Conservation (phyloP, 2,113 vertebrate species). For the Protomyctophum bolini region DNA sequence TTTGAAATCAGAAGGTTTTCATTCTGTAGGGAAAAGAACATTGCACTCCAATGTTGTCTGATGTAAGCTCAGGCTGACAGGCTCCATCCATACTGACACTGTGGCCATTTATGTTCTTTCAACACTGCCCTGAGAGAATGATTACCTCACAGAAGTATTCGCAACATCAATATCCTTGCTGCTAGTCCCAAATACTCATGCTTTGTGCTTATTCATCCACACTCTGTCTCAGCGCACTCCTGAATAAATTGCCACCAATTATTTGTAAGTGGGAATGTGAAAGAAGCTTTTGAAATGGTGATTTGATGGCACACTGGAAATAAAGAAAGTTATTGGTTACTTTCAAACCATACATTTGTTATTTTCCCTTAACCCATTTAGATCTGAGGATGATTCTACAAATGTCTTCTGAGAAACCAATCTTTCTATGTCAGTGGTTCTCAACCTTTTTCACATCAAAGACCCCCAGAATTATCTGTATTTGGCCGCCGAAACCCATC, state of each 20-base stretch:
- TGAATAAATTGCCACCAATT: conserved; percentile 21
- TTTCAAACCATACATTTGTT: too few relatives aligned
- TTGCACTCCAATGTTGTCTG: background rate
- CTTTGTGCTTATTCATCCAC: conserved; percentile 22
- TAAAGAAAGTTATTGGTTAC: background rate
- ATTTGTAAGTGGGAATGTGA: conserved; percentile 18
- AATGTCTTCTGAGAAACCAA: too few relatives aligned
- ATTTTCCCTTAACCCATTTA: too few relatives aligned
- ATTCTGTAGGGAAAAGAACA: conserved; percentile 18
- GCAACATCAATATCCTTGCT: conserved; percentile 25
- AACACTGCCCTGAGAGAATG: conserved; percentile 14
- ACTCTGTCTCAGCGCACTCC: conserved; percentile 2
- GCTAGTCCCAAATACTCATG: conserved; percentile 30
- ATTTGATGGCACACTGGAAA: background rate
- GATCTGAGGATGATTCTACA: too few relatives aligned
- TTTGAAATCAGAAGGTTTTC: conserved; percentile 32
- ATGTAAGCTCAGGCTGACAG: background rate
- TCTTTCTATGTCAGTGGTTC: too few relatives aligned
- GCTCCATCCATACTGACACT: conserved; percentile 12
- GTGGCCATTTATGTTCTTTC: conserved; percentile 29
- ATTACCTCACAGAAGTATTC: conserved; percentile 30
- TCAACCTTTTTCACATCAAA: too few relatives aligned
- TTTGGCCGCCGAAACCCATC: too few relatives aligned
- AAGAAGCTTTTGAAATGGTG: conserved; percentile 8
- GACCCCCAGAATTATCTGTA: too few relatives aligned